These are phyloP conservation scores for Tetrax tetrax DNA, from an alignment of 2,113 vertebrate species.

Conservation along the genomic window DNA sequence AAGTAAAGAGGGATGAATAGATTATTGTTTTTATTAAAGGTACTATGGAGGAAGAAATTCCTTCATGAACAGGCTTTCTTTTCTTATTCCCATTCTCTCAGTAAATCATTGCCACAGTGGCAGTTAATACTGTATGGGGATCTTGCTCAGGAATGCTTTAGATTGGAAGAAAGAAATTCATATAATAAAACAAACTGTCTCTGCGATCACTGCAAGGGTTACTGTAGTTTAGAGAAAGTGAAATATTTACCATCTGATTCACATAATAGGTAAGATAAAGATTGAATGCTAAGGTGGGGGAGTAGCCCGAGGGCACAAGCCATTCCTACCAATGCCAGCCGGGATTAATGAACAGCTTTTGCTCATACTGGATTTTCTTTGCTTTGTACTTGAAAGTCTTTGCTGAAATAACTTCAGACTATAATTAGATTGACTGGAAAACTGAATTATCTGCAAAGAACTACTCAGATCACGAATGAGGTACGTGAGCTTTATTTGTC, in stretches of 20 bases:
- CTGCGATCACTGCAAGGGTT: background rate
- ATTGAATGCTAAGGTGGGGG: conserved; percentile 15
- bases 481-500: conserved; percentile 27
- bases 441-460: conserved; percentile 50
- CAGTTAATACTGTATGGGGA: background rate
- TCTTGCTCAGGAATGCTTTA: conserved; percentile 6
- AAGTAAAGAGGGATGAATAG: conserved; percentile 38
- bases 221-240: conserved; percentile 32
- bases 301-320: background rate
- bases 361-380: background rate
- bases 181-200: background rate
- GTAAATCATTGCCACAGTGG: background rate
- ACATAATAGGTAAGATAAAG: conserved; percentile 30
- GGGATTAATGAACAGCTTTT: background rate
- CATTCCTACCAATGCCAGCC: background rate
- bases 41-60: conserved; percentile 6
- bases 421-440: conserved; percentile 63
- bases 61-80: conserved; percentile 13
- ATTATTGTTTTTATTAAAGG: conserved; percentile 44
- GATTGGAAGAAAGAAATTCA: background rate
- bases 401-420: conserved; percentile 43
- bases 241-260: conserved; percentile 52
- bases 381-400: conserved; percentile 62
- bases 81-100: conserved; percentile 7
- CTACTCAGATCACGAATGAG: conserved; percentile 22